Percentiles rank a stretch among this genome's conserved stretches.
These are phyloP conservation scores for Paratilapia polleni DNA, from an alignment of 2,113 vertebrate species.

Conservation along the genomic window DNA sequence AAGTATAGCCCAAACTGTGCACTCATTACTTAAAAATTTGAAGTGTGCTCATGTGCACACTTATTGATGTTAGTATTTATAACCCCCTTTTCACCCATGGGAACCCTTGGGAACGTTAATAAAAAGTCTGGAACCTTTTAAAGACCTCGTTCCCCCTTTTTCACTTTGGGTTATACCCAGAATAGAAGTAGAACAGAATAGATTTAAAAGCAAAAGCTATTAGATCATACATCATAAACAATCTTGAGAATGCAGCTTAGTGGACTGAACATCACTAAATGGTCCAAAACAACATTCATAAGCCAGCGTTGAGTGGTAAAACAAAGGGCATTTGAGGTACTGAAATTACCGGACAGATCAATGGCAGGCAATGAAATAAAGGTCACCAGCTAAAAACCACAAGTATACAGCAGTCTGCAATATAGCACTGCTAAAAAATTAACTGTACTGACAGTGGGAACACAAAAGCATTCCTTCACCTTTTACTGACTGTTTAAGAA, in stretches of 20 bases:
- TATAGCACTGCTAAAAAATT: not conserved
- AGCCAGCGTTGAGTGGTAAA: not conserved
- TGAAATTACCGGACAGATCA: not conserved
- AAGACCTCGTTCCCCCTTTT: not conserved
- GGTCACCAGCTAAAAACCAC: not conserved
- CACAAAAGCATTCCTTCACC: conserved; percentile 4
- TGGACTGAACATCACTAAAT: not conserved
- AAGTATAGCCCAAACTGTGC: not conserved
- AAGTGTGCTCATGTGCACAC: not conserved
- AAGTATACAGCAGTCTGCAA: not conserved
- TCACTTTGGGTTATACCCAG: not conserved
- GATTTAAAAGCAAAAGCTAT: no score
- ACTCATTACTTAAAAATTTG: not conserved
- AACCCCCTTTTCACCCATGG: not conserved
- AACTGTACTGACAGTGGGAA: not conserved
- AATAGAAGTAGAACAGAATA: no score
- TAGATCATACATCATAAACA: not conserved
- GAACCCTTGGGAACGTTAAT: not conserved
- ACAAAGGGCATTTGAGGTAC: not conserved
- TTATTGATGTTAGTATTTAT: not conserved
- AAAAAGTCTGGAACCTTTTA: conserved; percentile 1
- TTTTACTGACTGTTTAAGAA: not conserved
- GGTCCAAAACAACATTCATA: not conserved
- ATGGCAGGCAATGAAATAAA: not conserved
- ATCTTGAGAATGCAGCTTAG: not conserved